Base-by-base conservation (phyloP, 2,797 vertebrate species). In the Myoxocephalus aenaeus region DNA sequence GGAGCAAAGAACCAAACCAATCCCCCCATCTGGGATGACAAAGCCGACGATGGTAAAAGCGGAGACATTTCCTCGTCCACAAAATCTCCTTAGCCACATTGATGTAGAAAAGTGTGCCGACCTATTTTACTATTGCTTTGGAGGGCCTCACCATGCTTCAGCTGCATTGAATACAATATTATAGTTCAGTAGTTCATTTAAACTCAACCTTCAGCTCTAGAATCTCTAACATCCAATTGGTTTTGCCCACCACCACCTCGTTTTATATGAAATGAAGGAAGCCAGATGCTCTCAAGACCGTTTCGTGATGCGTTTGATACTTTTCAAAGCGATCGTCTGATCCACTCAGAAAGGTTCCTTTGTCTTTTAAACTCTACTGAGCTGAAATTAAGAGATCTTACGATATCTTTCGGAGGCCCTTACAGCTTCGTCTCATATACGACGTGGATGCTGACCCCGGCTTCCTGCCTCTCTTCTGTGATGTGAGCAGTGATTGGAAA, bases 351-450 rank as follows among this genome's bases (percentile, higher is more conserved):
- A 75, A 50, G 14, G 81, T 64, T 62, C n/a, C 51, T 63, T 57
- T 64, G 54, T 11, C 20, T 71, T 68, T 71, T 65, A 50, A 6
- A 50, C 76, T 66, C 46, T 40, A 9, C 65, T 32, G 22, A 14
- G 61, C 51, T 65, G 58, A 86, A 73, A 72, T 86, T 48, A 70
- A 25, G 20, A 81, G 79, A 83, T 86, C 62, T 78, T 5, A 50
- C 66, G 84, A 84, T 86, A 77, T 74, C 46, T 63, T 73, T 18
- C 10, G 25, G 17, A 29, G 72, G 22, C 38, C 70, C 56, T 78
- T 70, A 18, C 58, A 64, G 59, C 67, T 77, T 57, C 65, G 68
- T 73, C 57, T 77, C 56, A 36, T 56, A 38, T 57, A 40, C 80
- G 12, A 65, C 67, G 54, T 44, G 59, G 63, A 65, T 18, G 65